A percentile compares a stretch with the other conserved stretches of the same genome.
Conservation (phyloP, 2,113 vertebrate species). For the Oreochromis aureus region DNA sequence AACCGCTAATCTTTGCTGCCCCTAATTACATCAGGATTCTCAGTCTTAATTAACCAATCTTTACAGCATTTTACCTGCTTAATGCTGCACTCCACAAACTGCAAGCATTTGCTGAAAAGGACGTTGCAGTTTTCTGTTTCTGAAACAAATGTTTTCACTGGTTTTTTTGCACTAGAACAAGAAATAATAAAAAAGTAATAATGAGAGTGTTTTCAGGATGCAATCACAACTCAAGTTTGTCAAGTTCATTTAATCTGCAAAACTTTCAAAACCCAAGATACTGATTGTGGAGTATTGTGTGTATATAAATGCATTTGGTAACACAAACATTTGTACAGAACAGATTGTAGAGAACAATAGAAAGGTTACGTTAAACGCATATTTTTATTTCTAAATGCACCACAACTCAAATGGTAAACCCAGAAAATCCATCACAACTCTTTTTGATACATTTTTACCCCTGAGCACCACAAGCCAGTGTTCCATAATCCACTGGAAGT, state of each 20-base stretch:
- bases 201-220: neutral
- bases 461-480: conserved; percentile 75
- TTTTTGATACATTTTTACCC: conserved; percentile 52
- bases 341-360: neutral
- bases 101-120: conserved; percentile 41
- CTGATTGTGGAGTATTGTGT: neutral
- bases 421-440: conserved; percentile 47
- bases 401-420: conserved; percentile 71
- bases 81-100: conserved; percentile 64
- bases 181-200: neutral
- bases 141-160: neutral
- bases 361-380: conserved; percentile 57
- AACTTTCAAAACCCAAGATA: neutral
- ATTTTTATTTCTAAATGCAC: conserved; percentile 70
- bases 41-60: conserved; percentile 79
- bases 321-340: neutral
- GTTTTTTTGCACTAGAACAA: neutral
- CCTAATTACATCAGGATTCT: conserved; percentile 76
- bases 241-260: neutral
- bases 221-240: neutral
- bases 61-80: conserved; percentile 70
- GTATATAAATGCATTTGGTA: neutral
- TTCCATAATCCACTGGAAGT: conserved; percentile 69
- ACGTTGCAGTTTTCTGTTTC: conserved; percentile 10
- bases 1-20: conserved; percentile 74